Evolutionary conservation across 2,113 vertebrate species (phyloP).

Genomic region (Prunella himalayana): DNA sequence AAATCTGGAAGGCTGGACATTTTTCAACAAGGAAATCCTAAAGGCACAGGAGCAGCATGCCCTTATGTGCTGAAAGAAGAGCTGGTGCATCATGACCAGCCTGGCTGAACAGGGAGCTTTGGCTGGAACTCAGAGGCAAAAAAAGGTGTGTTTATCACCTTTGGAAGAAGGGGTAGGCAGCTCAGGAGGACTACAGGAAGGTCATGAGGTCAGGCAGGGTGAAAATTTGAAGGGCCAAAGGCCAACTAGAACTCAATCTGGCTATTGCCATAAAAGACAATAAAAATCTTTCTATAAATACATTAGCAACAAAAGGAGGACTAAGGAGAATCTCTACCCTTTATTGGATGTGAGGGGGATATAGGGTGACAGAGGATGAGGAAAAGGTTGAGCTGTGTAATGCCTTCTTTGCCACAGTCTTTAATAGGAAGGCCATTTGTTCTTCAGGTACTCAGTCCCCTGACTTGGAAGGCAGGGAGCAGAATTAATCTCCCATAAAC

Average conservation of each 20-base stretch:
- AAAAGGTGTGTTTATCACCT: background rate
- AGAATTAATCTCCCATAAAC: background rate
- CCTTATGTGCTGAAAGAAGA: background rate
- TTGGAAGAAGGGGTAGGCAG: background rate
- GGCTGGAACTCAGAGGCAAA: background rate
- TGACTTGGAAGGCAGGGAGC: background rate
- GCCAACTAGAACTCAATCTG: background rate
- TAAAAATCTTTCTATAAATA: background rate
- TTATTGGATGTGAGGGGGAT: accelerated
- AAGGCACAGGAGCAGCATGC: background rate
- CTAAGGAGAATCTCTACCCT: background rate
- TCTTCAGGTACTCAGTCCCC: background rate
- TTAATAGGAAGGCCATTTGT: background rate
- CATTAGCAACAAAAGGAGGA: too few species aligned
- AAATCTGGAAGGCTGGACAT: background rate
- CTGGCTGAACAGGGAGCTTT: background rate
- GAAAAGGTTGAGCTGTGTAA: background rate
- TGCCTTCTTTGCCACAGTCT: background rate
- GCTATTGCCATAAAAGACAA: background rate
- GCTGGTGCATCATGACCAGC: background rate
- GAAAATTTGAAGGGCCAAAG: background rate
- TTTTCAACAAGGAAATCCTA: background rate
- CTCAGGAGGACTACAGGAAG: background rate
- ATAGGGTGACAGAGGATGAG: background rate
- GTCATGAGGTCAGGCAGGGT: background rate